Evolutionary conservation across 35 echinoderm and acorn worm genomes (phyloP).

Genomic region (Lytechinus pictus): DNA sequence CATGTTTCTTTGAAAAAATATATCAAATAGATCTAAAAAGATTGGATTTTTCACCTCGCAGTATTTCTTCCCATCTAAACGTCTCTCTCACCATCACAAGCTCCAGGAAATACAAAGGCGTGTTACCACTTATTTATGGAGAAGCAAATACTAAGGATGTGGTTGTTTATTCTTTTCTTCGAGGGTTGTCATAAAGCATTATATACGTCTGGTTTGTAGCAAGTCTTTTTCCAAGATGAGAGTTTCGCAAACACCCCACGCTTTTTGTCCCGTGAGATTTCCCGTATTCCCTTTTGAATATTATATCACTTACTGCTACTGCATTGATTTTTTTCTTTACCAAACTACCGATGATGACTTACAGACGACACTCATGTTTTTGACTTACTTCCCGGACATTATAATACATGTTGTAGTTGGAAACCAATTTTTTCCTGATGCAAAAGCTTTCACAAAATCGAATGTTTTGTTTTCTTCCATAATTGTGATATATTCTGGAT

Average conservation of each 20-base stretch:
- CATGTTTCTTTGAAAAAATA: too few relatives aligned
- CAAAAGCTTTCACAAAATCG: too few relatives aligned
- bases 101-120: background rate
- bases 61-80: background rate
- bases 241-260: background rate
- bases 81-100: background rate
- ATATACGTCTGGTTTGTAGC: background rate
- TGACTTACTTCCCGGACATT: too few relatives aligned
- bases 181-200: background rate
- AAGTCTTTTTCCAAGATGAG: background rate
- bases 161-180: background rate
- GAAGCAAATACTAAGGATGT: background rate
- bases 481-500: too few relatives aligned
- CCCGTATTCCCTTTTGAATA: too few relatives aligned
- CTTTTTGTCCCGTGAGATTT: background rate
- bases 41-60: background rate
- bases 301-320: too few relatives aligned
- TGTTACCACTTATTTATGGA: background rate
- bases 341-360: too few relatives aligned
- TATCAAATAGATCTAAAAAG: too few relatives aligned
- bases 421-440: too few relatives aligned
- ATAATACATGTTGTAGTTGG: too few relatives aligned
- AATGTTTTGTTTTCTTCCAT: too few relatives aligned
- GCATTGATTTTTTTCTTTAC: too few relatives aligned
- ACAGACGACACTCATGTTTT: background rate